These are phyloP conservation scores for Azorinus chamasolen DNA, from an alignment of 2,888 invertebrate genomes.

Conservation along the genomic window DNA sequence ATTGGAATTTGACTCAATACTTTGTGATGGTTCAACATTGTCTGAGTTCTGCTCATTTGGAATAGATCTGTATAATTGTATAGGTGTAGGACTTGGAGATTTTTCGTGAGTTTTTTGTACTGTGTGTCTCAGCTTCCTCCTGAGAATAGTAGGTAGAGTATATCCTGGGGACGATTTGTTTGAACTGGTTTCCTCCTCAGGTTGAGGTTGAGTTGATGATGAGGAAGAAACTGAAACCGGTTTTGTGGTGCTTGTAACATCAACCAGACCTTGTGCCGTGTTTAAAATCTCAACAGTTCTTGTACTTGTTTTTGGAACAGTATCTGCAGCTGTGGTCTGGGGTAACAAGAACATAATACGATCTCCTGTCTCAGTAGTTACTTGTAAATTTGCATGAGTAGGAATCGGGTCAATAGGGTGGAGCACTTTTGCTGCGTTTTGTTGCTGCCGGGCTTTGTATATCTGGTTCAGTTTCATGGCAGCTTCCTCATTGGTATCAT, in stretches of 20 bases:
- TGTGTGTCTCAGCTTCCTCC: constrained; percentile 2
- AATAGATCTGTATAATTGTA: constrained; percentile 35
- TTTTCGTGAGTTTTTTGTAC: neutral
- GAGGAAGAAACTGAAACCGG: too few relatives aligned
- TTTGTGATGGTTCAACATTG: neutral
- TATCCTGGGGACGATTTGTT: neutral
- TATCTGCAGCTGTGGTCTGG: too few relatives aligned
- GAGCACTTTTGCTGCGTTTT: constrained; percentile 8
- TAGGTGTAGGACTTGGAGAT: constrained; percentile 13
- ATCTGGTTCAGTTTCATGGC: constrained; percentile 30
- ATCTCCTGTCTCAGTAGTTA: too few relatives aligned
- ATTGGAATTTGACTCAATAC: neutral
- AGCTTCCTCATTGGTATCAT: constrained; percentile 46
- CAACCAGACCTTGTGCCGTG: too few relatives aligned
- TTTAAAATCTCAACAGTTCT: too few relatives aligned
- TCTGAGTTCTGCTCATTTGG: neutral
- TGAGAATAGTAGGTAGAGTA: constrained; percentile 9
- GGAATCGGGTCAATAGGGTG: constrained; percentile 10
- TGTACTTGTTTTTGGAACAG: too few relatives aligned
- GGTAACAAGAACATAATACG: too few relatives aligned
- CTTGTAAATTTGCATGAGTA: too few relatives aligned
- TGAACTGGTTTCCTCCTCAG: neutral
- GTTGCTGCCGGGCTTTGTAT: constrained; percentile 14
- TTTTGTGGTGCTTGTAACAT: too few relatives aligned
- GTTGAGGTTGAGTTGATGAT: too few relatives aligned